These are phyloP conservation scores for Sebastes taczanowskii DNA, from an alignment of 2,797 vertebrate genomes.

Conservation along the genomic window DNA sequence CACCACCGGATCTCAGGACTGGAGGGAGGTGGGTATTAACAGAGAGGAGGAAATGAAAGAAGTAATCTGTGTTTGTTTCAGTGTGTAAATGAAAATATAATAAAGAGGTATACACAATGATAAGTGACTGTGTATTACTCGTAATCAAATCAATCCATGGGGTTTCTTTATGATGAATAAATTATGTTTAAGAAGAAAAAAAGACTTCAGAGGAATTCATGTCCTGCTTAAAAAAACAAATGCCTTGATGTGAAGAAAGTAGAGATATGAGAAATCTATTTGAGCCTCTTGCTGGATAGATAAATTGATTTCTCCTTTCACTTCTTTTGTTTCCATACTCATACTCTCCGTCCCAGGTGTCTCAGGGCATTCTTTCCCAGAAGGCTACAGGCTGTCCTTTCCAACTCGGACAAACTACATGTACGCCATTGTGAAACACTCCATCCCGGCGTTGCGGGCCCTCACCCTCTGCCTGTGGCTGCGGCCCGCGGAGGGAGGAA, in stretches of 20 bases:
- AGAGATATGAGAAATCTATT: constrained; percentile 1
- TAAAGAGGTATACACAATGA: neutral
- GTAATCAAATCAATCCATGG: constrained; percentile 20
- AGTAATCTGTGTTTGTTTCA: neutral
- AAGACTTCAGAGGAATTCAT: constrained; percentile 28
- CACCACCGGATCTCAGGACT: constrained; percentile 88
- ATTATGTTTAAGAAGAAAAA: constrained; percentile 34
- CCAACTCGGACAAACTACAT: constrained; percentile 93
- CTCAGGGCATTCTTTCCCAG: constrained; percentile 70
- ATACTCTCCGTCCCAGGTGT: constrained; percentile 8
- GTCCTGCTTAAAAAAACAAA: constrained; percentile 5
- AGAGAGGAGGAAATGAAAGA: too few relatives aligned
- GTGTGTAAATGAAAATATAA: neutral
- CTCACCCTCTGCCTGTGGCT: constrained; percentile 95
- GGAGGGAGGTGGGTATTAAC: constrained; percentile 86
- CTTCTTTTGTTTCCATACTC: neutral
- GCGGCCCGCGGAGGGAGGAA: constrained; percentile 82
- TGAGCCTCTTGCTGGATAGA: constrained; percentile 17
- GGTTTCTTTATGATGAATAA: constrained; percentile 47
- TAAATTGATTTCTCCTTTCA: neutral
- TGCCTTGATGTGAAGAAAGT: constrained; percentile 5
- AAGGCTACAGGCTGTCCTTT: constrained; percentile 92
- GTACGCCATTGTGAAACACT: constrained; percentile 89
- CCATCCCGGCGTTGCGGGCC: constrained; percentile 88
- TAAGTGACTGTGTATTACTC: neutral